Evolutionary conservation across 2,113 vertebrate species (phyloP).

Genomic region (Fukomys damarensis): DNA sequence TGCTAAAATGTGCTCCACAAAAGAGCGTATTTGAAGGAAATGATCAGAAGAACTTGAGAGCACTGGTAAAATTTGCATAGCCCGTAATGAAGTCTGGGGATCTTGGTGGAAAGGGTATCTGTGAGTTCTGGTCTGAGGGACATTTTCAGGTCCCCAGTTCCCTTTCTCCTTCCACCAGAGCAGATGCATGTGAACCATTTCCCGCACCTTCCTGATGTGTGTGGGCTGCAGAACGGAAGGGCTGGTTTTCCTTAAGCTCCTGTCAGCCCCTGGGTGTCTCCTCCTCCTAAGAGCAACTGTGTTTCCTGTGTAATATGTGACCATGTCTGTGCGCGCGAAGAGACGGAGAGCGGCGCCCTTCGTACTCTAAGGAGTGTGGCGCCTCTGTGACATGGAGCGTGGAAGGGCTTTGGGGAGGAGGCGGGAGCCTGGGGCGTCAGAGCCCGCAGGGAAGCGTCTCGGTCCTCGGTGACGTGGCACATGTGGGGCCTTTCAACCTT

Average conservation of each 20-base stretch:
- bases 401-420: neutral
- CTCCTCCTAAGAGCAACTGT: neutral
- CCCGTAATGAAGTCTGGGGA: neutral
- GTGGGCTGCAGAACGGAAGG: neutral
- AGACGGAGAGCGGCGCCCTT: neutral
- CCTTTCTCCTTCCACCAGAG: neutral
- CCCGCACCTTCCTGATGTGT: neutral
- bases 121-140: neutral
- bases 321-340: neutral
- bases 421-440: neutral
- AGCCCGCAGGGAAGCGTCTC: neutral
- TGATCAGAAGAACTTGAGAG: neutral
- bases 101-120: neutral
- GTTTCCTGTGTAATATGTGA: neutral
- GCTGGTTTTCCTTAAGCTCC: neutral
- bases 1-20: neutral
- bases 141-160: neutral
- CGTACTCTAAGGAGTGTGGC: neutral
- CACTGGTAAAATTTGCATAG: neutral
- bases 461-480: neutral
- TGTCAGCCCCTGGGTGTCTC: neutral
- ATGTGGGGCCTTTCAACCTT: neutral
- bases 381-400: neutral
- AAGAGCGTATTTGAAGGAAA: neutral
- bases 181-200: neutral